Percentiles rank a stretch among this genome's conserved stretches.
Evolutionary conservation across 2,888 invertebrate species (phyloP).

Genomic region (Mesorhabditis spiculigera): DNA sequence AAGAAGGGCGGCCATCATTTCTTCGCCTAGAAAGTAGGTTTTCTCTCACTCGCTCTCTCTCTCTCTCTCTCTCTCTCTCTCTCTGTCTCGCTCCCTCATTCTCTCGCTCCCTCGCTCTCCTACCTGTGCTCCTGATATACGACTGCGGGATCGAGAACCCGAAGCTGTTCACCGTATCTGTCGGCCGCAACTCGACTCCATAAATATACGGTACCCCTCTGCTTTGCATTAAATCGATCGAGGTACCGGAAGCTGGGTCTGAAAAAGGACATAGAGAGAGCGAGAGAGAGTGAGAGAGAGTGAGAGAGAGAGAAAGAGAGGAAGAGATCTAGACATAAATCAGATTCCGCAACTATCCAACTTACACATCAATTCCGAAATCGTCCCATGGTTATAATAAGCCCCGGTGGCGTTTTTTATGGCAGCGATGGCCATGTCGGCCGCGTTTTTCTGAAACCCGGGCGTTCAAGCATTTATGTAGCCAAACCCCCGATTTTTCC

Average conservation of each 20-base stretch:
- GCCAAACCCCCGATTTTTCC: neutral
- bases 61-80: too few relatives aligned
- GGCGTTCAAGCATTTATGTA: neutral
- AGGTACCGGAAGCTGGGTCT: slow-evolving; percentile 56
- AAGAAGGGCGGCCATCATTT: slow-evolving; percentile 38
- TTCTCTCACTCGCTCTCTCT: too few relatives aligned
- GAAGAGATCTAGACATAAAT: neutral
- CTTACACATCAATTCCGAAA: slow-evolving; percentile 55
- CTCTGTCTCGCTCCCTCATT: too few relatives aligned
- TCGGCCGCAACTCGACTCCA: slow-evolving; percentile 48
- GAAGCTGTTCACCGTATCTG: slow-evolving; percentile 33
- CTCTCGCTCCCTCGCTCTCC: neutral
- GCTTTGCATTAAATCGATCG: slow-evolving; percentile 54
- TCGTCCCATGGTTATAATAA: slow-evolving; percentile 50
- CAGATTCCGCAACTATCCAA: neutral
- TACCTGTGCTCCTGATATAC: slow-evolving; percentile 46
- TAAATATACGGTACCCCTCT: slow-evolving; percentile 54
- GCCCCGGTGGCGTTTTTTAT: slow-evolving; percentile 48
- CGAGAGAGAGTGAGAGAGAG: neutral
- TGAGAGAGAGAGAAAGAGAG: neutral
- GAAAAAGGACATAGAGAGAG: slow-evolving; percentile 8
- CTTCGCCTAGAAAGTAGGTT: slow-evolving; percentile 32
- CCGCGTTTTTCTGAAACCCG: slow-evolving; percentile 39
- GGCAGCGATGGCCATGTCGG: slow-evolving; percentile 47
- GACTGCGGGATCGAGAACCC: slow-evolving; percentile 46